Base-by-base conservation (phyloP, 64 coral and sea anemone genomes). In the Orbicella faveolata region DNA sequence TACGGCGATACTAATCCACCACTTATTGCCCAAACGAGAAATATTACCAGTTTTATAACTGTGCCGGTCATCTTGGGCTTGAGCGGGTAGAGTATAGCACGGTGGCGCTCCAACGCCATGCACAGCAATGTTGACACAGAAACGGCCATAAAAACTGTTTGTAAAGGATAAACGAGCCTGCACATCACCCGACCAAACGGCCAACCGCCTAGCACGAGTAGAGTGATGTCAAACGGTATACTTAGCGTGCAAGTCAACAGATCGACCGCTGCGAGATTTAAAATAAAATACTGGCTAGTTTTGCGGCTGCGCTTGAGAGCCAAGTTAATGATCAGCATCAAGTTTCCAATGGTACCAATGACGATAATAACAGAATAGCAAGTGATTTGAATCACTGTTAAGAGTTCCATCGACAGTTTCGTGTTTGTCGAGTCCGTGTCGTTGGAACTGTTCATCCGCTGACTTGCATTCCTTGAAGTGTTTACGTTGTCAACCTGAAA, bases 281-380 rank as follows among this genome's bases (percentile, higher is more conserved):
- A 35, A 35, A 95, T 95, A 35, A 95, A 91, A 51, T 88, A 81
- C 33, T 95, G 89, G 25, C 93, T 95, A 3, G 81, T 88, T 83
- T 95, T 95, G 21, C 69, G 84, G 15, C 52, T 36, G 16, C 73
- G 39, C 20, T 73, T 61, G 51, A 53, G 33, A 74, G 72, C 67
- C 6, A 90, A 57, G 0, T 83, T 59, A 63, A 79, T 64, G 19
- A 95, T 79, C 23, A 92, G 65, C 36, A 91, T 17, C 19, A 91
- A 19, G 68, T 95, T 95, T 3, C 93, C 93, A n/a, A 95, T 81
- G 0, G 89, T 87, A 9, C 93, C 93, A 70, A 81, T 64, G 20
- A 84, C 9, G 54, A 86, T 83, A 39, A 95, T 95, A 6, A 48
- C 67, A 23, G 75, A 57, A 41, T 92, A 92, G 44, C 75, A 92